Base-by-base conservation (phyloP, 2,113 vertebrate species). In the Thamnaconus septentrionalis region DNA sequence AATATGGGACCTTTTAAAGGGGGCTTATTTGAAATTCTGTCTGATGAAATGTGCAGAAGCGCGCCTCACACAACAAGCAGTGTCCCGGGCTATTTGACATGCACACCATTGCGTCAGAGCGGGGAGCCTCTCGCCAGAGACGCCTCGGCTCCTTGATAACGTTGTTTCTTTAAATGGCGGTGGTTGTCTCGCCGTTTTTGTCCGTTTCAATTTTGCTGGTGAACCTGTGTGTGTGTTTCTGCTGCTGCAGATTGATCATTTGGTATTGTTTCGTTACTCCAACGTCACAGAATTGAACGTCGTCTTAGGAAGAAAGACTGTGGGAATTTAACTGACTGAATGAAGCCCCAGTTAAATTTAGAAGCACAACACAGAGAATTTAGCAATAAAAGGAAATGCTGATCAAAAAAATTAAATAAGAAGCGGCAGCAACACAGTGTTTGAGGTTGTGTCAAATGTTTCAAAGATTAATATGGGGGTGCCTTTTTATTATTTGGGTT, bases 31-130 rank as follows among this genome's bases (percentile, higher is more conserved):
- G 50, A 64, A 77, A 84, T 82, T 78, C 68, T 46, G 59, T 82
- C 80, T 81, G 78, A 87, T 86, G 79, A 69, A 73, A 75, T 76
- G 78, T 64, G 68, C 64, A 70, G 73, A 75, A 56, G 82, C 75
- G 78, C 59, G 64, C 53, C 61, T 77, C 64, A 47, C 80, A 72
- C 78, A 75, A 66, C 72, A 71, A 78, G 69, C 76, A 47, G 65
- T 50, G 66, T 82, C 66, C 43, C 44, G 52, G 73, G 60, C 77
- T 79, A 64, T 85, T 86, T 85, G 80, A 83, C 80, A 82, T 86
- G 83, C 80, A 76, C 86, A 83, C 81, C 78, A 84, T 65, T 63
- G 69, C 81, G 75, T 81, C 73, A 66, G 80, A 83, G 78, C 18
- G 18, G 80, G 67, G 65, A 80, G 64, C 71, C 54, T 69, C 81